Conservation (phyloP, 2,888 invertebrate species). For the Troglohyphantes excavatus region DNA sequence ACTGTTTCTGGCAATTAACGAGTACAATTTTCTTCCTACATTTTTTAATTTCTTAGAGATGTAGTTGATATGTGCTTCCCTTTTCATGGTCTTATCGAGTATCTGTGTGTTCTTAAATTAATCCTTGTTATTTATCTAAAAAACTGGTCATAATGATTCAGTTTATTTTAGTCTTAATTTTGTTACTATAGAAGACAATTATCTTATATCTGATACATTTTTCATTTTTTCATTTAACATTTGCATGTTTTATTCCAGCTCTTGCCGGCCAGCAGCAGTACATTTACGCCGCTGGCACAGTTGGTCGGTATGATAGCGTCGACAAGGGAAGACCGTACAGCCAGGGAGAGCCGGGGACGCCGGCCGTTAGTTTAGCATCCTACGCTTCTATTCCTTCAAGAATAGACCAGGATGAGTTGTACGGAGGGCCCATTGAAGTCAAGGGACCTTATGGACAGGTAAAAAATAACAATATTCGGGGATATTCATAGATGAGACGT, state of each 20-base stretch:
- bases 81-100: too few species aligned
- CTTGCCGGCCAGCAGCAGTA: conserved; percentile 69
- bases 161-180: too few species aligned
- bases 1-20: too few species aligned
- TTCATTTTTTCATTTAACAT: neutral
- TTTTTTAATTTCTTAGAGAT: too few species aligned
- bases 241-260: conserved; percentile 35
- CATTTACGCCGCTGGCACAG: conserved; percentile 44
- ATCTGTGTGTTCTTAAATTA: too few species aligned
- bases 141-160: too few species aligned
- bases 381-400: conserved; percentile 78
- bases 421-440: conserved; percentile 70
- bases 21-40: too few species aligned
- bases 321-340: conserved; percentile 77
- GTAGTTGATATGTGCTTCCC: too few species aligned
- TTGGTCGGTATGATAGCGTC: conserved; percentile 60
- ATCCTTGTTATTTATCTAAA: too few species aligned
- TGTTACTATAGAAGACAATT: too few species aligned
- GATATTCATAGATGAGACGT: too few species aligned
- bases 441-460: conserved; percentile 77
- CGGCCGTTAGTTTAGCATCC: conserved; percentile 76
- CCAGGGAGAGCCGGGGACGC: conserved; percentile 77
- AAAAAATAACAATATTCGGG: conserved; percentile 12
- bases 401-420: conserved; percentile 76
- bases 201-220: too few species aligned